Conservation (phyloP, 2,113 vertebrate species). For the Pseudolaguvia tuberculata region DNA sequence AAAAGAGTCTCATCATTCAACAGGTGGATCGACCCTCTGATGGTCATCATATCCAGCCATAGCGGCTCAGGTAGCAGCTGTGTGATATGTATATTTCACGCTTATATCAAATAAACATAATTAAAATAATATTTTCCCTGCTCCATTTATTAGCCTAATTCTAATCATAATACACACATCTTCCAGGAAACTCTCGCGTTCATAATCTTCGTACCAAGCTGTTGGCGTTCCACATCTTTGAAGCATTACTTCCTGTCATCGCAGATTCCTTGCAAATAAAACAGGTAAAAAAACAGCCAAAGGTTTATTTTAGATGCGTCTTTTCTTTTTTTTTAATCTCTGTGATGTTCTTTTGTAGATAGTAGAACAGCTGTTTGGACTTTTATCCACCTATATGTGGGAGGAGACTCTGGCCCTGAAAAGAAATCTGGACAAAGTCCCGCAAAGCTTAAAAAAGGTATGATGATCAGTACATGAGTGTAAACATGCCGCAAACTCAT, state of each 20-base stretch:
- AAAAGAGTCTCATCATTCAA: constrained; percentile 64
- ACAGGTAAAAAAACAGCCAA: constrained; percentile 55
- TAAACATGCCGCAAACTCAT: background rate
- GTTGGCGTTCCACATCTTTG: constrained; percentile 73
- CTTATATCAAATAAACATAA: background rate
- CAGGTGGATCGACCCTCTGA: constrained; percentile 74
- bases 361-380: constrained; percentile 69
- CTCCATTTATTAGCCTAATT: background rate
- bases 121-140: background rate
- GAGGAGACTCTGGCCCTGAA: constrained; percentile 64
- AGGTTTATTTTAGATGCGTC: background rate
- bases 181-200: constrained; percentile 61
- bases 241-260: constrained; percentile 69
- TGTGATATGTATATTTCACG: too few species aligned
- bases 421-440: constrained; percentile 49
- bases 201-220: constrained; percentile 73
- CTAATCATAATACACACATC: background rate
- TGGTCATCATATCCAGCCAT: constrained; percentile 70
- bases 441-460: constrained; percentile 61
- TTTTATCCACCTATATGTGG: constrained; percentile 74
- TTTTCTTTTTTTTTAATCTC: background rate
- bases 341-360: constrained; percentile 55
- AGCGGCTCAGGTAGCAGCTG: constrained; percentile 61
- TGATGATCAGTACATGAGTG: background rate
- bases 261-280: constrained; percentile 65